Base-by-base conservation (phyloP, 2,888 invertebrate genomes). In the Sepiola atlantica region DNA sequence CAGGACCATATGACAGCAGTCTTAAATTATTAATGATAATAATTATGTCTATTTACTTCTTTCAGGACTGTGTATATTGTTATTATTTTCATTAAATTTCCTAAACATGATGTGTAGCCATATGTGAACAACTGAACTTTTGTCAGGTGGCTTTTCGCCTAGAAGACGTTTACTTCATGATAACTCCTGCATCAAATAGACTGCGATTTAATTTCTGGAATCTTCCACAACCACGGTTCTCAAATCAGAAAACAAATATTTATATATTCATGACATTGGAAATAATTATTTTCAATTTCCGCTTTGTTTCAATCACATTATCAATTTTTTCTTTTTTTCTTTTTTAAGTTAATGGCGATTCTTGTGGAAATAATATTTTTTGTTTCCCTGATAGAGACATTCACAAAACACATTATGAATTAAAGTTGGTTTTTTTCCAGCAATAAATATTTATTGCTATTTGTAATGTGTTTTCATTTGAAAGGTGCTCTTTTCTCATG, bases 361-460 rank as follows among this genome's bases (percentile, higher is more conserved):
- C 77, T 77, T 14, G 77, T n/a, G n/a, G 77, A 77, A n/a, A 77
- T 45, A 77, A 16, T 77, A n/a, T 16, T 14, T 24, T 61, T 61
- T 61, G 21, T 24, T 32, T 77, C 14, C 4, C 32, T 77, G 16
- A 32, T 77, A 18, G 77, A 32, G 18, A n/a, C 77, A 77, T 14
- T 77, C 77, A 77, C 77, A 77, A 77, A 77, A 8, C 12, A 45
- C 45, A 45, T 45, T 45, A 45, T 45, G 45, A 45, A 45, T 45
- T 45, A 45, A 45, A 45, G 45, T 45, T 45, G 8, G 2, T 45
- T 45, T 45, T 45, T 45, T 45, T 45, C 8, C 16, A 77, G 32
- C 77, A 77, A 77, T 32, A 77, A 77, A n/a, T 77, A 77, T 32
- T 54, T 35, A 92, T 92, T 45, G 35, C 92, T 55, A n/a, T 92